Evolutionary conservation across 2,888 invertebrate genomes (phyloP), one percentile per base, ranked within the genome.

Genomic region (Tetragonula carbonaria): DNA sequence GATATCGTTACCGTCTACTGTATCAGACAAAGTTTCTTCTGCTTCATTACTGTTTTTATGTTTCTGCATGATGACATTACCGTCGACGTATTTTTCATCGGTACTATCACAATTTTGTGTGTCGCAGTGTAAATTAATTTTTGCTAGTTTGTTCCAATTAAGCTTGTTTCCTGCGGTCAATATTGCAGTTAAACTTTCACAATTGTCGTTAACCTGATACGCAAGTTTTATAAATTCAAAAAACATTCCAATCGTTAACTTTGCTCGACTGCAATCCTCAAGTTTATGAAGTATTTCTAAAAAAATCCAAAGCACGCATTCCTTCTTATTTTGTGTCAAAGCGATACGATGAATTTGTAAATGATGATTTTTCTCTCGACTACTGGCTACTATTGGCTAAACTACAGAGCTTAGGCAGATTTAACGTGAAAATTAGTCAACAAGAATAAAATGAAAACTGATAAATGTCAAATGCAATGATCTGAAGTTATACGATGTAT

Each of bases 141-240:
- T 95, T 84, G 95, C 95, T 23, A 95, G 88, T 88, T 95, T 94
- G 57, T 94, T 92, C 96, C 96, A 96, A 86, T 95, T 94, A 50
- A 95, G 95, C 80, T 95, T 95, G 82, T 95, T 95, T 28, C 94
- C 93, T 82, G 89, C 87, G 14, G 90, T 87, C 21, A 94, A 82
- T 28, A 92, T 88, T 21, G 93, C 91, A 1, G 95, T 92, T 55
- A 95, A 90, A 53, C 94, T 95, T 86, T 95, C 95, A 68, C 95
- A 93, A 85, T 94, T 95, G 62, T 95, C 95, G 80, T 95, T 95
- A 4, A 97, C 96, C 95, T 97, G 97, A 94, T 97, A 97, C 0
- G 97, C 97, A 13, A 96, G 97, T 93, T 96, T 96, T 95, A 97
- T 95, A 92, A 97, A 97, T 91, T 97, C 96, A 90, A 97, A 96